Base-by-base conservation (phyloP, 2,888 invertebrate genomes). In the Vesta saturnalis region DNA sequence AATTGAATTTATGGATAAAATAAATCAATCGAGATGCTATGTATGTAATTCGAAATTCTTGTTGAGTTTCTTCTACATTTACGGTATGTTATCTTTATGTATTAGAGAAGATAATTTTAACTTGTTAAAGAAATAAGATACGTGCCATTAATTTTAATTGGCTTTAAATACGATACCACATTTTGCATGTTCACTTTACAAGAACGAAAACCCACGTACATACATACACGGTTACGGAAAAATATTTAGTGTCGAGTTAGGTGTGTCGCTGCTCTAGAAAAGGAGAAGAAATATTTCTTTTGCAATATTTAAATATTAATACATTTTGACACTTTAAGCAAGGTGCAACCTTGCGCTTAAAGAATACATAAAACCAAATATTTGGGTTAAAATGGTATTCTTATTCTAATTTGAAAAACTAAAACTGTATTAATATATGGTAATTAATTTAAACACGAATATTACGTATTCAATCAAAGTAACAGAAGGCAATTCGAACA, bases 81-180 rank as follows among this genome's bases (percentile, higher is more conserved):
- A 64, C 60, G 64, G 56, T 56, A 60, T 49, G 56, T 59, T 59
- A 68, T 68, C 54, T 60, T 52, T 47, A 52, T 64, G 47, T 67
- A 47, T 47, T 63, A 58, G 55, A 52, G 56, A 46, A 64, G 68
- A 64, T 67, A 67, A 68, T 68, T 68, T 60, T 60, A 56, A 49
- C 64, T 63, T 60, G 63, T 52, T 30, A 60, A 60, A 60, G 64
- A 60, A 64, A 69, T 69, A 69, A 69, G 69, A 69, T 69, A 69
- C 69, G 69, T 69, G 69, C 60, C 64, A 69, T 69, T 69, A 69
- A 69, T 69, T 69, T 69, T 69, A 69, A 69, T 69, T 69, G 69
- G 69, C 69, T 58, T 69, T 69, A 69, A 69, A 69, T 69, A 69
- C 69, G 60, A 23, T 55, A 56, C 57, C 49, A 64, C 64, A 69